Conservation (phyloP, 2,113 vertebrate genomes). For the Gavialis gangeticus region DNA sequence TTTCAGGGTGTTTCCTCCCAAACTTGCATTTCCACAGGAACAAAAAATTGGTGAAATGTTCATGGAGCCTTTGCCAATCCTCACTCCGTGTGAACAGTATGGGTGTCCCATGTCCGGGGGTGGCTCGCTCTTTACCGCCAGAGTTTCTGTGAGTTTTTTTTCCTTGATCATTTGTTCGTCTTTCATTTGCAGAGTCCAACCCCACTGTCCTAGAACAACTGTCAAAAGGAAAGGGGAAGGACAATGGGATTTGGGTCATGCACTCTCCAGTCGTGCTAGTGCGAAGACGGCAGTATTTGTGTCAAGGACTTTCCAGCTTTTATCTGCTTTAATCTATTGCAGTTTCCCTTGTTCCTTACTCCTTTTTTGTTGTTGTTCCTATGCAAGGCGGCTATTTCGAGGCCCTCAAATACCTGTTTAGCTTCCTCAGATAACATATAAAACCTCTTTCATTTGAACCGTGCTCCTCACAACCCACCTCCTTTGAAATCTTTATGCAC, state of each 20-base stretch:
- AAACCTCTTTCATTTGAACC: constrained; percentile 56
- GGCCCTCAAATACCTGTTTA: background rate
- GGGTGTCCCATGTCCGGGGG: background rate
- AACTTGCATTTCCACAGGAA: constrained; percentile 13
- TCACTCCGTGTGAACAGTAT: background rate
- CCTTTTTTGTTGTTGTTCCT: background rate
- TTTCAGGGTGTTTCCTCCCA: background rate
- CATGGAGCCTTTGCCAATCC: background rate
- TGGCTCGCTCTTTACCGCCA: background rate
- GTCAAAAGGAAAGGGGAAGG: background rate
- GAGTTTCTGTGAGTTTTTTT: background rate
- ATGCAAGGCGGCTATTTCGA: constrained; percentile 11
- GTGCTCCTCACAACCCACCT: constrained; percentile 55
- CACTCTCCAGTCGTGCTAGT: background rate
- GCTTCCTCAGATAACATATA: background rate
- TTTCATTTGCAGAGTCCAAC: background rate
- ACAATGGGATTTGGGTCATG: background rate
- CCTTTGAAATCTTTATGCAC: constrained; percentile 67
- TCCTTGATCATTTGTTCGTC: background rate
- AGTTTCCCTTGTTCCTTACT: background rate
- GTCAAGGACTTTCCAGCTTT: background rate
- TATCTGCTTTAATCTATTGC: background rate
- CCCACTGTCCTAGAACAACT: background rate
- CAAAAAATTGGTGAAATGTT: background rate
- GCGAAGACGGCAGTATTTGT: background rate